Evolutionary conservation across 2,797 vertebrate species (phyloP), one percentile per base, ranked within the genome.

Genomic region (Halcyon smyrnensis): DNA sequence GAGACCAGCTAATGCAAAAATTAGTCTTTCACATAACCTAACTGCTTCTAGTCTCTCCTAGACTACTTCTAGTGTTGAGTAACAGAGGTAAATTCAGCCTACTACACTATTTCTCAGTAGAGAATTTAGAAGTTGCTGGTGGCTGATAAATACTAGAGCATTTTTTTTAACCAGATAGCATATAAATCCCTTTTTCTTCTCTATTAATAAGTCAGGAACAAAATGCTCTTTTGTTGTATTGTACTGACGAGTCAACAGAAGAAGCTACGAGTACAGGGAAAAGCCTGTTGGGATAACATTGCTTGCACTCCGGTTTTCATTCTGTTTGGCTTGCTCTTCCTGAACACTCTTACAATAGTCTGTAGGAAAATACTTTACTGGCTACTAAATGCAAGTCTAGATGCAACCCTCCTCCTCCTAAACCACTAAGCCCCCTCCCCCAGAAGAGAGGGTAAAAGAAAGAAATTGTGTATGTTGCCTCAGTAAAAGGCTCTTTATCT

Each of bases 1-100:
- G 90, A 91, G 91, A 97, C 91, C 82, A 90, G 81, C 84, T 97
- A 97, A 97, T 90, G 92, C 73, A 96, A 96, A 97, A 97, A 92
- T 93, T 88, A 86, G 85, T 95, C 82, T 87, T 95, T 88, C 82
- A 73, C 57, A 27, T 94, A 81, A 53, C 69, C 80, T 84, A 73
- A 70, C 87, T 84, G 65, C 59, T 94, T 45, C 59, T 85, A 80
- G 87, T 37, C 32, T 94, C 65, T 97, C 89, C 73, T 83, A 93
- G 69, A 74, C 80, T 97, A 78, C 73, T 95, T 96, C 82, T 89
- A 95, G 39, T 56, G 36, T 62, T 84, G 87, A 88, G 75, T 92
- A 96, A 87, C 60, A 95, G 91, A 97, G 75, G 82, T 78, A 93
- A 92, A 96, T 85, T 95, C 67, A 73, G 50, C 70, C 71, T 71